Evolutionary conservation across 2,888 invertebrate species (phyloP).

Genomic region (Gibbula magus): DNA sequence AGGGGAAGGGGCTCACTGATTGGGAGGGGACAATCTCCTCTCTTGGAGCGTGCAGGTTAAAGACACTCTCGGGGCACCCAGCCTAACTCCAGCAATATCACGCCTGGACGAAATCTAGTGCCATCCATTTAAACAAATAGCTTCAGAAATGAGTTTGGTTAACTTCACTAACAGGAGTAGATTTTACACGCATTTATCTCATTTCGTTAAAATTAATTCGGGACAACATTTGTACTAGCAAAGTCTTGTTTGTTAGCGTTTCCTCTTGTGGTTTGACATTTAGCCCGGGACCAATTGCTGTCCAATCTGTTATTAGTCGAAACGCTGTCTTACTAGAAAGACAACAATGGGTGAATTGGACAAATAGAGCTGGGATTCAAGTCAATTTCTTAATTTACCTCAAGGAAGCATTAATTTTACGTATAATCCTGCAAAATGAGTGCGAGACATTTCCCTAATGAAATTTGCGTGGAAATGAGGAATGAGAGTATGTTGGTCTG

Average conservation of each 20-base stretch:
- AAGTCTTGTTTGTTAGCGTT: constrained; percentile 4
- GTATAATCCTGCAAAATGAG: background rate
- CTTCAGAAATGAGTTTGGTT: constrained; percentile 14
- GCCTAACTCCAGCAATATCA: background rate
- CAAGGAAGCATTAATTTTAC: constrained; percentile 12
- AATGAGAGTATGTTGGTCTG: too few species aligned
- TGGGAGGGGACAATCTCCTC: background rate
- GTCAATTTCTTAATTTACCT: background rate
- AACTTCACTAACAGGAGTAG: constrained; percentile 18
- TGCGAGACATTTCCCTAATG: background rate
- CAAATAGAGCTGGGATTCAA: background rate
- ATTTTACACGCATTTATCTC: constrained; percentile 13
- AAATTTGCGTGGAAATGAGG: background rate
- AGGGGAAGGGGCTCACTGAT: background rate
- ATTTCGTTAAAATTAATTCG: background rate
- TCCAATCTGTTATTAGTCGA: background rate
- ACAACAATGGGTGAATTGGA: background rate
- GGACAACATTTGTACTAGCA: constrained; percentile 15
- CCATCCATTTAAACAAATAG: constrained; percentile 19
- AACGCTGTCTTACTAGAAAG: background rate
- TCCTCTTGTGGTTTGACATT: background rate
- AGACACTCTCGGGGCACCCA: background rate
- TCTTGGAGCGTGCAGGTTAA: constrained; percentile 2
- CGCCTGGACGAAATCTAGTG: background rate
- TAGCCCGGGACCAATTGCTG: background rate